A percentile compares a stretch with the other conserved stretches of the same genome.
Evolutionary conservation across 2,113 vertebrate genomes (phyloP).

Genomic region (Scytalopus superciliaris): DNA sequence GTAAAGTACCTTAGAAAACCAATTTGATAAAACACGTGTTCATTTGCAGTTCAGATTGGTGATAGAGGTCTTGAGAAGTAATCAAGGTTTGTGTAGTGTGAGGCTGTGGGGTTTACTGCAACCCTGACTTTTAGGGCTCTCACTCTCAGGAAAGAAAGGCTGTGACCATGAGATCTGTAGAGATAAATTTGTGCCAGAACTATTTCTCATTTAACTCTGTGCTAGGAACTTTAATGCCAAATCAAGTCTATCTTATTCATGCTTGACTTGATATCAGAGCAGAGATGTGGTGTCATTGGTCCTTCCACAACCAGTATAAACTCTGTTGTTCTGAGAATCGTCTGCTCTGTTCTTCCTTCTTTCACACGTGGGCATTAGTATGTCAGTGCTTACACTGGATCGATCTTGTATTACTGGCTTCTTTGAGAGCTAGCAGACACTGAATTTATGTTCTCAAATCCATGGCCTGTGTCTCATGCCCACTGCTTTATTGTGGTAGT

Average conservation of each 20-base stretch:
- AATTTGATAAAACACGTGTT: background rate
- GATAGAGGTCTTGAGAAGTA: background rate
- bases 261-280: background rate
- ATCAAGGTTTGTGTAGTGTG: background rate
- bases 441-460: background rate
- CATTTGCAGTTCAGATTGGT: background rate
- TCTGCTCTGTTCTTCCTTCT: background rate
- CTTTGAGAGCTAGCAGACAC: background rate
- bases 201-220: background rate
- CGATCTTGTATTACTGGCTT: background rate
- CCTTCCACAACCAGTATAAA: background rate
- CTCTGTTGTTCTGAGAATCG: fast-evolving
- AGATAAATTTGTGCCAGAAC: background rate
- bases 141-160: background rate
- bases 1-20: background rate
- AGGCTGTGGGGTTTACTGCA: background rate
- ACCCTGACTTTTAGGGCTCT: background rate
- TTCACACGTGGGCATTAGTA: background rate
- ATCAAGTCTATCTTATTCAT: background rate
- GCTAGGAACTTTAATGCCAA: background rate
- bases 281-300: background rate
- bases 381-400: background rate
- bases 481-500: background rate
- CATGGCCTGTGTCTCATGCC: background rate
- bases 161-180: background rate